Percentiles rank a stretch among this genome's conserved stretches.
Evolutionary conservation across 1,140 invertebrate species (phyloP).

Genomic region (Ladona fulva): DNA sequence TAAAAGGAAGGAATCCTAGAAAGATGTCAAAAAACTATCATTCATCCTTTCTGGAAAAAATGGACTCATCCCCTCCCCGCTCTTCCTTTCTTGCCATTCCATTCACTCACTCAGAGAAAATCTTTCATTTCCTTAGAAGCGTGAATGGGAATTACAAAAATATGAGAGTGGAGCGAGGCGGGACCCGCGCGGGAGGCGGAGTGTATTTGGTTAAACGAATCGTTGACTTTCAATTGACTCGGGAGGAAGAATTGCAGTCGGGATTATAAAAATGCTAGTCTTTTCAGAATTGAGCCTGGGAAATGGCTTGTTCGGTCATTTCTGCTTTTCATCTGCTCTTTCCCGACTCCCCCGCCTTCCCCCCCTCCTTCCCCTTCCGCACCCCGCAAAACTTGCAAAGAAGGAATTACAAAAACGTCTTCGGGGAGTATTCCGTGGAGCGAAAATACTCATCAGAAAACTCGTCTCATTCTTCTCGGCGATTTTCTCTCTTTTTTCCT

Average conservation of each 20-base stretch:
- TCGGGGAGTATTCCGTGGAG: too few relatives aligned
- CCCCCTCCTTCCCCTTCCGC: too few relatives aligned
- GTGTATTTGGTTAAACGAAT: conserved; percentile 1
- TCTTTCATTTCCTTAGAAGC: not conserved
- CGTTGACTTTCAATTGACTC: not conserved
- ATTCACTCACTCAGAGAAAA: not conserved
- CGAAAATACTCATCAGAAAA: too few relatives aligned
- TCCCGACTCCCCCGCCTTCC: too few relatives aligned
- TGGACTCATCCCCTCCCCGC: too few relatives aligned
- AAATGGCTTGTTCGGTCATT: not conserved
- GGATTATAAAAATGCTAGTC: not conserved
- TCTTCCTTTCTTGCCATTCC: not conserved
- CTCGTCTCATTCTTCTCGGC: too few relatives aligned
- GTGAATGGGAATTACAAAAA: conserved; percentile 3
- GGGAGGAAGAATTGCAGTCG: not conserved
- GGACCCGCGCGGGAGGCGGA: not conserved
- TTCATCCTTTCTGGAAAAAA: too few relatives aligned
- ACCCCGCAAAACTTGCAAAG: too few relatives aligned
- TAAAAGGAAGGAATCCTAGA: too few relatives aligned
- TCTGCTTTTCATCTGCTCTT: not conserved
- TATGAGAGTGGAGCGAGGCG: not conserved
- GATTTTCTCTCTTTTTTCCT: too few relatives aligned
- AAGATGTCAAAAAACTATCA: too few relatives aligned
- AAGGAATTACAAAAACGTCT: too few relatives aligned
- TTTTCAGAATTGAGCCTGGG: not conserved